phyloP scores from a whole-genome alignment of 1,140 invertebrate genomes.

The Ostrea edulis region DNA sequence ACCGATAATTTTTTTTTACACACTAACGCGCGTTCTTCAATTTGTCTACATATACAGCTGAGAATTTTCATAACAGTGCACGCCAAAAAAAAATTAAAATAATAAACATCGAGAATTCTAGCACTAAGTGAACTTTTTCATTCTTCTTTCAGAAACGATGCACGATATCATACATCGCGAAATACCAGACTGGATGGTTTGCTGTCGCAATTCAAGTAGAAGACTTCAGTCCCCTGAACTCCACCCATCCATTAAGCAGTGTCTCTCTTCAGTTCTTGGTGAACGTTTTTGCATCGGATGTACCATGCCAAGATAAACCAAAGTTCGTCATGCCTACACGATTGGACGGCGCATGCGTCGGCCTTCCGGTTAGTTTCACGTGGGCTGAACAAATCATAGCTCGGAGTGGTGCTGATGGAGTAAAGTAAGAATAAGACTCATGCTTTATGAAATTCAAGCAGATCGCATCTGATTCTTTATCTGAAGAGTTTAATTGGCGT shows the following conservation, averaged over 20 bases:
- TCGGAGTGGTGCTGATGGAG: background rate
- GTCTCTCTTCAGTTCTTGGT: conserved; percentile 44
- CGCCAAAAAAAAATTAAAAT: too few species aligned
- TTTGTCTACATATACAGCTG: too few species aligned
- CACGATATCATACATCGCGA: background rate
- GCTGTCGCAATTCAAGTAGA: conserved; percentile 42
- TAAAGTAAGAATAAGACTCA: background rate
- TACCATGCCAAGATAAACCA: conserved; percentile 11
- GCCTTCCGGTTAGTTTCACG: conserved; percentile 11
- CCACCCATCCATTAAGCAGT: conserved; percentile 38
- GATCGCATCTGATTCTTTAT: too few species aligned
- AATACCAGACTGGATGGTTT: background rate
- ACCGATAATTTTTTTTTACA: too few species aligned
- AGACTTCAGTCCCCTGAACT: conserved; percentile 2
- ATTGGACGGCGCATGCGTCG: conserved; percentile 33
- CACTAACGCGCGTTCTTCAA: too few species aligned
- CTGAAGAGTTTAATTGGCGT: background rate
- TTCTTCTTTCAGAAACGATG: background rate
- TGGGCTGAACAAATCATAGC: conserved; percentile 1
- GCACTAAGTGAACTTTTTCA: too few species aligned
- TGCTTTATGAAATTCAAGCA: background rate
- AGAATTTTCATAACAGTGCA: too few species aligned
- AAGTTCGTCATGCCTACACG: conserved; percentile 40
- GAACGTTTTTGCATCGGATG: conserved; percentile 25
- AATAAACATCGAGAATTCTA: too few species aligned